A percentile compares a stretch with the other conserved stretches of the same genome.
Evolutionary conservation across 2,113 vertebrate species (phyloP).

Genomic region (Carassius gibelio): DNA sequence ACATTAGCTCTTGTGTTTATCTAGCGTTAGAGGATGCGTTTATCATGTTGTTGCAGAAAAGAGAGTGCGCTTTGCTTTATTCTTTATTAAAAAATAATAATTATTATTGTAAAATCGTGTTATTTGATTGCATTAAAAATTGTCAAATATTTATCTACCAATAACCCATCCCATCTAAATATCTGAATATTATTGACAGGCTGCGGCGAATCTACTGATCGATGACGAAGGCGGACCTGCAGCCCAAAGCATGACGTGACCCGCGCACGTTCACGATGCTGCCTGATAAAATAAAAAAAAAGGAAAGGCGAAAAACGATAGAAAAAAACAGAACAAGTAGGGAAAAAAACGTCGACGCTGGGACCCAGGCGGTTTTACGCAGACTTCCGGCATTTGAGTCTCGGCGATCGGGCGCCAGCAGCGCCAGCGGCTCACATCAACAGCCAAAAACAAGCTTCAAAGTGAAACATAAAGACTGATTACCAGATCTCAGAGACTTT

Average conservation of each 20-base stretch:
- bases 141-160: neutral
- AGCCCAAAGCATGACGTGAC: conserved; percentile 1
- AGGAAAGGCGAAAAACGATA: conserved; percentile 52
- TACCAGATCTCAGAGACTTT: conserved; percentile 66
- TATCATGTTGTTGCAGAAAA: neutral
- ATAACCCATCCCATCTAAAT: neutral
- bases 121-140: neutral
- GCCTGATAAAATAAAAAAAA: conserved; percentile 64
- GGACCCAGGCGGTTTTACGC: conserved; percentile 59
- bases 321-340: conserved; percentile 47
- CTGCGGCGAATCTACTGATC: conserved; percentile 12
- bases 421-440: conserved; percentile 66
- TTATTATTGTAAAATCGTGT: neutral
- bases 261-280: conserved; percentile 15
- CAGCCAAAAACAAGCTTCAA: conserved; percentile 62
- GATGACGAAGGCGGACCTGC: neutral
- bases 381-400: conserved; percentile 79
- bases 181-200: conserved; percentile 16
- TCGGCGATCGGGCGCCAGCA: conserved; percentile 64
- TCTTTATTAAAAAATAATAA: neutral
- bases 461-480: conserved; percentile 60
- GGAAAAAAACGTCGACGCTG: conserved; percentile 63
- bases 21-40: neutral
- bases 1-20: neutral
- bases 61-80: neutral